A percentile compares a stretch with the other conserved stretches of the same genome.
Conservation (phyloP, 2,113 vertebrate genomes). For the Lophochroa leadbeateri region DNA sequence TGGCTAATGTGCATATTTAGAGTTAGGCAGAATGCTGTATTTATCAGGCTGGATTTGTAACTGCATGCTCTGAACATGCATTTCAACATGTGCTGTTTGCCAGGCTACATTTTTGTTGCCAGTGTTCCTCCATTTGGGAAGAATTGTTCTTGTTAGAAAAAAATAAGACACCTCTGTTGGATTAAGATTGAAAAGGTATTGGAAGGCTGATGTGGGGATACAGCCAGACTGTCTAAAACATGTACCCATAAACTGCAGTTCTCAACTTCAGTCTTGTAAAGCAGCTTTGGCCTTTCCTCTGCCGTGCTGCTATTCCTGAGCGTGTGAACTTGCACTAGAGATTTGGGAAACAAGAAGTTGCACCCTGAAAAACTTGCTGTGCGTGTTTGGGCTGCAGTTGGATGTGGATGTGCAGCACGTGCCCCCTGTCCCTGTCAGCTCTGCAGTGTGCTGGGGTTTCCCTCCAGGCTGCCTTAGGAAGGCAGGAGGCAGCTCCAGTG, state of each 20-base stretch:
- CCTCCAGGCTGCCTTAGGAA: background rate
- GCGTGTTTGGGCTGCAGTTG: background rate
- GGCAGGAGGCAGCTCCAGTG: background rate
- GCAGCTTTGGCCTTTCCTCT: background rate
- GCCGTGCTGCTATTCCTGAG: background rate
- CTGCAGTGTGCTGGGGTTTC: background rate
- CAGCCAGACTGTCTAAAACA: background rate
- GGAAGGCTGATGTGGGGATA: background rate
- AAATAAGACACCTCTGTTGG: background rate
- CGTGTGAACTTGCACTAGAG: background rate
- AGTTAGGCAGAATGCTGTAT: background rate
- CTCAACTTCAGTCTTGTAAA: background rate
- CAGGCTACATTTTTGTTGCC: background rate
- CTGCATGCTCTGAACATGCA: background rate
- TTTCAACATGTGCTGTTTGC: background rate
- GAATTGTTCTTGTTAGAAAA: background rate
- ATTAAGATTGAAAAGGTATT: background rate
- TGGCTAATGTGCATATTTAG: background rate
- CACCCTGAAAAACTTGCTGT: background rate
- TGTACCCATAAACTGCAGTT: background rate
- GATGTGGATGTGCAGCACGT: background rate
- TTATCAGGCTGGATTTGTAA: background rate
- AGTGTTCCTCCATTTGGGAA: background rate
- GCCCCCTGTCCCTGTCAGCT: background rate
- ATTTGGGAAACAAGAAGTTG: background rate